A percentile compares a stretch with the other conserved stretches of the same genome.
phyloP scores from a whole-genome alignment of 1,140 invertebrate genomes.

The Sitobion miscanthi region DNA sequence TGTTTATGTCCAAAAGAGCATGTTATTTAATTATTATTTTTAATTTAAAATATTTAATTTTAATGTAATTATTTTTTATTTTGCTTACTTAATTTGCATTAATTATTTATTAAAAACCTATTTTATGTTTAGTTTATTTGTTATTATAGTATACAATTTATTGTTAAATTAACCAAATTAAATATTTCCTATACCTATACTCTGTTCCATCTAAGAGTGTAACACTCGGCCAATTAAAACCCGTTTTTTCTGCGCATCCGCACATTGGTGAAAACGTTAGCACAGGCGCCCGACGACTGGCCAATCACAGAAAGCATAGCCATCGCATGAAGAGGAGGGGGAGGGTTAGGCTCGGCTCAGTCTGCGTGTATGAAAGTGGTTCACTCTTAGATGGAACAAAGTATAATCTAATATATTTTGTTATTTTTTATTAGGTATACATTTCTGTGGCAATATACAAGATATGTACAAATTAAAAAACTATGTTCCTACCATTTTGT shows the following conservation, averaged over 20 bases:
- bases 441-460: background rate
- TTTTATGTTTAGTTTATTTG: background rate
- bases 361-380: too few species aligned
- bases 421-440: background rate
- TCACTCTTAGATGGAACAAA: too few species aligned
- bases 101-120: background rate
- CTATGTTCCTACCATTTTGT: background rate
- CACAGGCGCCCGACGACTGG: too few species aligned
- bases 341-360: too few species aligned
- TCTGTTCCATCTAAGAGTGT: too few species aligned
- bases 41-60: background rate
- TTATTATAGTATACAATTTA: background rate
- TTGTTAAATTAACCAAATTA: background rate
- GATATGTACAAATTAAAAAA: background rate
- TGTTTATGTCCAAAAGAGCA: slow-evolving; percentile 6
- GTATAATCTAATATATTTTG: background rate
- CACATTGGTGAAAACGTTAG: too few species aligned
- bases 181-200: background rate
- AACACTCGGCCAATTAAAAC: too few species aligned
- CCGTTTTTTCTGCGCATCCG: too few species aligned
- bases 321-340: too few species aligned
- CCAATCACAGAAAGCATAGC: too few species aligned
- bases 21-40: slow-evolving; percentile 14
- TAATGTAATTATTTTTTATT: slow-evolving; percentile 11
- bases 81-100: slow-evolving; percentile 1